phyloP scores from a whole-genome alignment of 2,113 vertebrate species.

The Atlantisia rogersi region DNA sequence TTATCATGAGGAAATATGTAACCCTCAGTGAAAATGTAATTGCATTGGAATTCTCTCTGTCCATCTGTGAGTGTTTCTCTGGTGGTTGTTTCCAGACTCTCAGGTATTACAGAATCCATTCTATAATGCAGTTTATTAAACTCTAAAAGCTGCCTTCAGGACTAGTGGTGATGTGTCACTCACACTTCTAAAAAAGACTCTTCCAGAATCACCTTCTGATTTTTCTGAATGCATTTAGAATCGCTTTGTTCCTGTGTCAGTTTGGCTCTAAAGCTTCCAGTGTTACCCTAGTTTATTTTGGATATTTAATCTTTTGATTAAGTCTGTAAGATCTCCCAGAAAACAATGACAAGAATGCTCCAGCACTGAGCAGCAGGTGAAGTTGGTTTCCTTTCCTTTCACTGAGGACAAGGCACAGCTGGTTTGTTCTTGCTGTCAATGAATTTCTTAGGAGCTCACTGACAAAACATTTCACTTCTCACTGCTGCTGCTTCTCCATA shows the following conservation, averaged over 20 bases:
- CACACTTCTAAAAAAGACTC: background rate
- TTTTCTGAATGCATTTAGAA: background rate
- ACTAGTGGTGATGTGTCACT: background rate
- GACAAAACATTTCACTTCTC: background rate
- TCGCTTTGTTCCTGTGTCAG: background rate
- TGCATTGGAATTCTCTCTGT: background rate
- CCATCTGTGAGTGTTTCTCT: background rate
- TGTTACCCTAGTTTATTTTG: background rate
- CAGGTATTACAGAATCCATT: background rate
- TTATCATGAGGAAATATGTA: background rate
- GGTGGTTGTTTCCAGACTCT: background rate
- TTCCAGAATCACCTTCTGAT: background rate
- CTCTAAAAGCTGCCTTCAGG: background rate
- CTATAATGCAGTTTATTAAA: background rate
- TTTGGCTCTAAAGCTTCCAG: background rate
- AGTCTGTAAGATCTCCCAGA: background rate
- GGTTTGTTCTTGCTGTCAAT: background rate
- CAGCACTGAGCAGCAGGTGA: background rate
- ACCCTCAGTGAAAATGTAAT: background rate
- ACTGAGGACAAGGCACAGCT: background rate
- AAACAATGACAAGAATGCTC: background rate
- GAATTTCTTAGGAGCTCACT: background rate
- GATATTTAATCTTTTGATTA: background rate
- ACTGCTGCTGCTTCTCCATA: background rate
- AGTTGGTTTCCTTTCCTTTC: background rate